phyloP scores from a whole-genome alignment of 2,113 vertebrate genomes.

The Protobothrops flavoviridis region DNA sequence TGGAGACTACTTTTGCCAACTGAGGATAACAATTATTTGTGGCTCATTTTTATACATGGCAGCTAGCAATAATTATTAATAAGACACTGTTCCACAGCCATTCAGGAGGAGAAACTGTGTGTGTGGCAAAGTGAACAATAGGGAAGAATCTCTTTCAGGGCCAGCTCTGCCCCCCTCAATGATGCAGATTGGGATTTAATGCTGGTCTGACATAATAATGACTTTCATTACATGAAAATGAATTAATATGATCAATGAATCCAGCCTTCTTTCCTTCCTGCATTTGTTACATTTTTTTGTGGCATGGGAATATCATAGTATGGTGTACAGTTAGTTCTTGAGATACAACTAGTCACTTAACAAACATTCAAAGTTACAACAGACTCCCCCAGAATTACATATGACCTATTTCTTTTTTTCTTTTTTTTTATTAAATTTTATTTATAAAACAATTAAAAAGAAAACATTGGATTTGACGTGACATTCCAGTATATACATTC shows the following conservation, averaged over 20 bases:
- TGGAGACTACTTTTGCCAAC: background rate
- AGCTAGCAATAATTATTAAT: background rate
- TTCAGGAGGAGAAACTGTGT: background rate
- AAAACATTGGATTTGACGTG: too few species aligned
- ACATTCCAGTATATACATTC: too few species aligned
- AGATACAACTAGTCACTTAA: background rate
- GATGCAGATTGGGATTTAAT: background rate
- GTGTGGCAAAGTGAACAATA: background rate
- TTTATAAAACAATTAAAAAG: too few species aligned
- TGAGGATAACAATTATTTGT: background rate
- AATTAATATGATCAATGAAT: background rate
- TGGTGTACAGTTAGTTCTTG: background rate
- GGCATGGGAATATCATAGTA: background rate
- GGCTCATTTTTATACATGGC: background rate
- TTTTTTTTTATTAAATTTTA: too few species aligned
- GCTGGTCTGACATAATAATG: background rate
- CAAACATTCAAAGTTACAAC: background rate
- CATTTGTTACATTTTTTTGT: background rate
- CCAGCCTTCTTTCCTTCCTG: background rate
- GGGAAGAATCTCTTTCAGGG: too few species aligned
- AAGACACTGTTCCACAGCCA: background rate
- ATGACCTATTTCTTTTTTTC: background rate
- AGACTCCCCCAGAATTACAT: background rate
- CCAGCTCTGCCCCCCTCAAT: too few species aligned
- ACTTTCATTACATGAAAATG: background rate